These are phyloP conservation scores for Aspidiotus destructor DNA, from an alignment of 2,888 invertebrate species.

Conservation along the genomic window DNA sequence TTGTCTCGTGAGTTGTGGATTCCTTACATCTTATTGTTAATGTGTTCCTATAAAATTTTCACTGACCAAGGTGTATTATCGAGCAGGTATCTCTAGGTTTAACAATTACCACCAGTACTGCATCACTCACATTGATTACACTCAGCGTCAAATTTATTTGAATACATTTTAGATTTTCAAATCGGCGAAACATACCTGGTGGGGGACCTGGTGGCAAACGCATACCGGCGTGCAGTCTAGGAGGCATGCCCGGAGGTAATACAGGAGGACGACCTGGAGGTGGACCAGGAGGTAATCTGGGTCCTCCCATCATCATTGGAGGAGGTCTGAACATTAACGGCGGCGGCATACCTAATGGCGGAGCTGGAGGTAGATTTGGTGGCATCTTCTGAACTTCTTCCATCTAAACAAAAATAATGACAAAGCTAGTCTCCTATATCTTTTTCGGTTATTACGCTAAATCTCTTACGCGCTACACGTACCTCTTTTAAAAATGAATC, in stretches of 20 bases:
- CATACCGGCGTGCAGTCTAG: conserved; percentile 49
- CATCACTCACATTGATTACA: too few relatives aligned
- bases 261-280: conserved; percentile 45
- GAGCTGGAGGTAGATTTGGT: conserved; percentile 40
- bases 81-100: too few relatives aligned
- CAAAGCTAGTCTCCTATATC: neutral
- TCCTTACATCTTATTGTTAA: too few relatives aligned
- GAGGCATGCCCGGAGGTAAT: conserved; percentile 50
- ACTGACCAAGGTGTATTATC: too few relatives aligned
- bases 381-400: conserved; percentile 61
- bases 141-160: too few relatives aligned
- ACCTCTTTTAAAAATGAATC: conserved; percentile 82
- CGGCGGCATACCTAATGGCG: conserved; percentile 40
- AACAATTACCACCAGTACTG: too few relatives aligned
- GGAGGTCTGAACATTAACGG: conserved; percentile 49
- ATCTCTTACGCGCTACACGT: neutral
- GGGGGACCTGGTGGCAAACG: conserved; percentile 58
- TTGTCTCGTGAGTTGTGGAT: too few relatives aligned
- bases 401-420: conserved; percentile 47
- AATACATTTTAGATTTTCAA: too few relatives aligned
- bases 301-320: conserved; percentile 48
- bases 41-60: too few relatives aligned
- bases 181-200: conserved; percentile 42
- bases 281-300: conserved; percentile 48
- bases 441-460: neutral